A percentile compares a stretch with the other conserved stretches of the same genome.
Conservation (phyloP, 2,888 invertebrate species). For the Platycheirus rosarum region DNA sequence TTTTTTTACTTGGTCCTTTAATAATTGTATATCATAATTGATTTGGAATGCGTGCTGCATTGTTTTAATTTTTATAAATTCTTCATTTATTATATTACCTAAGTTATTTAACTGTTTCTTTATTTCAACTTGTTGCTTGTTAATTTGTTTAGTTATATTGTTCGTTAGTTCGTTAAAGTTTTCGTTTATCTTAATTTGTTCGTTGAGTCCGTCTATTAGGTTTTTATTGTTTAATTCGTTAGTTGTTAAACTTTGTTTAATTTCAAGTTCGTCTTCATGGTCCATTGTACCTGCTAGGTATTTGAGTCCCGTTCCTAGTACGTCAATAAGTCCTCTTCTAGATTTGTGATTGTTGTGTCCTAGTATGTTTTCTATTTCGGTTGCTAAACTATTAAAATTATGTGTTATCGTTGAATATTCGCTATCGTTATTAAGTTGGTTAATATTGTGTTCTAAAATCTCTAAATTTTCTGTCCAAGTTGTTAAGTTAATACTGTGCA, state of each 20-base stretch:
- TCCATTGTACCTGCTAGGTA: slow-evolving; percentile 2
- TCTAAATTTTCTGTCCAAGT: slow-evolving; percentile 11
- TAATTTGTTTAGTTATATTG: slow-evolving; percentile 40
- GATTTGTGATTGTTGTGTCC: not conserved
- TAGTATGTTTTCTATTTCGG: not conserved
- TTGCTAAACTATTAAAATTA: not conserved
- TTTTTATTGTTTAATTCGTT: slow-evolving; percentile 11
- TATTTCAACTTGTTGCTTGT: slow-evolving; percentile 30
- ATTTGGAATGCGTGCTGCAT: slow-evolving; percentile 41
- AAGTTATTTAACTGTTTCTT: slow-evolving; percentile 1
- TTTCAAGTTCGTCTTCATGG: not conserved
- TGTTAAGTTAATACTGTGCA: slow-evolving; percentile 22
- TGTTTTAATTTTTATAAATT: not conserved
- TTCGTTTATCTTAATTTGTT: slow-evolving; percentile 35
- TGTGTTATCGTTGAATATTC: slow-evolving; percentile 8
- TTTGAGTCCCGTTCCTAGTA: not conserved
- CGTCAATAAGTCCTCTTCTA: not conserved
- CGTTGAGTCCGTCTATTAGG: slow-evolving; percentile 20
- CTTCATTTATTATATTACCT: slow-evolving; percentile 6
- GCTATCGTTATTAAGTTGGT: slow-evolving; percentile 6
- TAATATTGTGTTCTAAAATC: slow-evolving; percentile 17
- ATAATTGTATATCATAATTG: slow-evolving; percentile 1
- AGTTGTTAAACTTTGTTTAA: not conserved
- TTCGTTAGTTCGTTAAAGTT: slow-evolving; percentile 29
- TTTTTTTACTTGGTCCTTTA: not conserved